Conservation (phyloP, 2,113 vertebrate genomes). For the Pluvianellus socialis region DNA sequence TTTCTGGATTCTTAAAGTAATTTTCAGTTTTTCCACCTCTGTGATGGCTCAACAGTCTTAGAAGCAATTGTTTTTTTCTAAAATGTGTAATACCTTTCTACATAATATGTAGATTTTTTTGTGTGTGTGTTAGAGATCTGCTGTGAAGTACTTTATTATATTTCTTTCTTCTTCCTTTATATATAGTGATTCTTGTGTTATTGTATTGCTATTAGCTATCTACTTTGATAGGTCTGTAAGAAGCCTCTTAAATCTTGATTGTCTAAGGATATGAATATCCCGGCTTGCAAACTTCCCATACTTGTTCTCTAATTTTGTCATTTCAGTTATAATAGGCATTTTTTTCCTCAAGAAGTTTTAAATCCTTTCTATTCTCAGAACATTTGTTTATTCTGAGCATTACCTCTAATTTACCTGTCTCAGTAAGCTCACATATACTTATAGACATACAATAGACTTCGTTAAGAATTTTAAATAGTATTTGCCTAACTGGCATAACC, state of each 20-base stretch:
- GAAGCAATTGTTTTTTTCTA: not conserved
- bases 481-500: not conserved
- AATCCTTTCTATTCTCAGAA: not conserved
- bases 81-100: not conserved
- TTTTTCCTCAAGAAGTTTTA: not conserved
- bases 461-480: not conserved
- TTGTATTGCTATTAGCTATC: not conserved
- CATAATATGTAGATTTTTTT: not conserved
- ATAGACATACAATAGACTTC: not conserved
- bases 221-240: not conserved
- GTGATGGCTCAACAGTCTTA: not conserved
- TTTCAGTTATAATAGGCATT: not conserved
- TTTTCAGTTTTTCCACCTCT: not conserved
- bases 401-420: not conserved
- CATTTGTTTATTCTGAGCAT: not conserved
- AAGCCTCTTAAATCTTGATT: not conserved
- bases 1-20: not conserved
- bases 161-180: not conserved
- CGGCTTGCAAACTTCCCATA: not conserved
- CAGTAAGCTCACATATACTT: not conserved
- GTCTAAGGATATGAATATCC: not conserved
- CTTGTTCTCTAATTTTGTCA: not conserved
- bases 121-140: not conserved
- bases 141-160: not conserved
- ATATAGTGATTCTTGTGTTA: not conserved